Base-by-base conservation (phyloP, 2,113 vertebrate genomes). In the Labeo catla region DNA sequence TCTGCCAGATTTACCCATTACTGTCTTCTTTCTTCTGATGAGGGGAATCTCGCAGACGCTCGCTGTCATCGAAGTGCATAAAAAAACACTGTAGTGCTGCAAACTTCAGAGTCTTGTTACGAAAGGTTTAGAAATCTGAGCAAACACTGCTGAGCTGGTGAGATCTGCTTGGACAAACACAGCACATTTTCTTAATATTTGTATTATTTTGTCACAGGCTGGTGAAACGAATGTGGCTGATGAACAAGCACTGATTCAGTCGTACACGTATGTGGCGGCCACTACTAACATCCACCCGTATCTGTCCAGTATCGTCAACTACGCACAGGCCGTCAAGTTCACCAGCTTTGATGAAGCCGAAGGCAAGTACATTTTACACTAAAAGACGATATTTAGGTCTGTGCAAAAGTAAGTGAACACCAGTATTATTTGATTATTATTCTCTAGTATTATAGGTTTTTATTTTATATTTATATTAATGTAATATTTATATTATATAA, bases 271-370 rank as follows among this genome's bases (percentile, higher is more conserved):
- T 34, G 98, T 98, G 72, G 97, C 97, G 90, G 98, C 97, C 91
- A 99, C 98, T 87, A 99, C 98, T 6, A 99, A 99, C 90, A 99
- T 99, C 92, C 98, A 99, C 91, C 98, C 98, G 0, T 99, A 96
- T 92, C 95, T 99, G 86, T 99, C 98, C 81, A 97, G 96, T 28
- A 98, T 99, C 95, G 96, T 99, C 94, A 99, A 99, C 95, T 99
- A 99, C 81, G 98, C 98, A 76, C 98, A 99, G 86, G 98, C 98
- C 0, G 97, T 99, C 88, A 99, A 99, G 93, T 99, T 99, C 93
- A 97, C 97, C 93, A 96, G 98, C 92, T 99, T 99, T 92, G 95
- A 97, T 88, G 91, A 97, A 92, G 98, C 98, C 89, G 98, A 99
- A 94, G 98, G 98, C 97, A 95, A 96, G 93, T 81, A 57, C 7